Conservation (phyloP, 37 sponge, comb jelly and placozoan genomes). For the Diacarnus erythraeanus region DNA sequence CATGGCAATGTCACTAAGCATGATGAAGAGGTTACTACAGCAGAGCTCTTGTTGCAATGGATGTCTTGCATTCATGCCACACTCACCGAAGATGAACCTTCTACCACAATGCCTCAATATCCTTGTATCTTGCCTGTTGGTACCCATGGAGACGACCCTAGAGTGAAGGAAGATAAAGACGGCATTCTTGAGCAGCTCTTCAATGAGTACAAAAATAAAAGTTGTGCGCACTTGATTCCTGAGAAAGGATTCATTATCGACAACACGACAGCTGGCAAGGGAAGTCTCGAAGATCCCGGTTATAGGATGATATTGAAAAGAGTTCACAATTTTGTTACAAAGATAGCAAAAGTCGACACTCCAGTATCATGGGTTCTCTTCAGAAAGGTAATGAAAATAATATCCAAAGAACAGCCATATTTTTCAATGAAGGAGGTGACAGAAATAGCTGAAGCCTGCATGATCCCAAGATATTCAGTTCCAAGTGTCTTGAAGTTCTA, state of each 20-base stretch:
- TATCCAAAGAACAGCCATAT: constrained; percentile 20
- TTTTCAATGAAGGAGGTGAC: neutral
- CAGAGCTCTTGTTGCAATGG: constrained; percentile 33
- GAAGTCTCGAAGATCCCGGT: constrained; percentile 29
- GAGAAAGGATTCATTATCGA: constrained; percentile 34
- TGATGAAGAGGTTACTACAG: neutral
- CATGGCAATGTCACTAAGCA: constrained; percentile 1
- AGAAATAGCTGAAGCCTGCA: constrained; percentile 14
- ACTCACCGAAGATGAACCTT: neutral
- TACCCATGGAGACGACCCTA: constrained; percentile 42
- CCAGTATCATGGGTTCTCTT: constrained; percentile 58
- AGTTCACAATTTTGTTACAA: constrained; percentile 20
- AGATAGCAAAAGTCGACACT: constrained; percentile 5
- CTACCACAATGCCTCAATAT: neutral
- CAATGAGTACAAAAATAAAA: constrained; percentile 22
- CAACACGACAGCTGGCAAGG: constrained; percentile 58
- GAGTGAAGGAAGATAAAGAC: neutral
- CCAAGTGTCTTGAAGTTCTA: constrained; percentile 53
- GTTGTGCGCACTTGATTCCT: constrained; percentile 3
- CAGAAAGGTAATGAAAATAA: constrained; percentile 36
- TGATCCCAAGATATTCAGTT: constrained; percentile 20
- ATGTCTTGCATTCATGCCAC: constrained; percentile 45
- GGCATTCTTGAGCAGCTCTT: neutral
- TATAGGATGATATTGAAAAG: neutral
- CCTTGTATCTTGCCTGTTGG: constrained; percentile 36